Percentiles rank a stretch among this genome's conserved stretches.
phyloP scores from a whole-genome alignment of 2,113 vertebrate species.

The Cephalopholis sonnerati region DNA sequence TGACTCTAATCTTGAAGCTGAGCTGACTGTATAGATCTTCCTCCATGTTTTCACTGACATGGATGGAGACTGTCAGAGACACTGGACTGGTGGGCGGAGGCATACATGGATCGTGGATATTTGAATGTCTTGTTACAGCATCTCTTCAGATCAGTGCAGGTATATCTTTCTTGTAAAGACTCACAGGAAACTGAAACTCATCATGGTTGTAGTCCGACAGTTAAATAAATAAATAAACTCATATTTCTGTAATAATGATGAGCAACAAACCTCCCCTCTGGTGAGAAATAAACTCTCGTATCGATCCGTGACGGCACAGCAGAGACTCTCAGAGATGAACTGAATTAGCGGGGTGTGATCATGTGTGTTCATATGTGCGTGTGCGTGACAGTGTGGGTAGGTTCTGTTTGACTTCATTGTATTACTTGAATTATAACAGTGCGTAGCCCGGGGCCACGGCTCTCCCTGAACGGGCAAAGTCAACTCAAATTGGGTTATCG shows the following conservation, averaged over 20 bases:
- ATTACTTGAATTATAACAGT: slow-evolving; percentile 76
- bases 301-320: slow-evolving; percentile 18
- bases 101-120: no score
- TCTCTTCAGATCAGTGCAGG: no score
- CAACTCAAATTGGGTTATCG: slow-evolving; percentile 86
- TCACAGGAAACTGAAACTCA: no score
- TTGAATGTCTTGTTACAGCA: no score
- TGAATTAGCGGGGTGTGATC: slow-evolving; percentile 34
- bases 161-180: no score
- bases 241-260: background rate
- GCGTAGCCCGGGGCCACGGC: slow-evolving; percentile 71
- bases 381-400: slow-evolving; percentile 32
- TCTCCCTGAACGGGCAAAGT: slow-evolving; percentile 83
- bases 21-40: no score
- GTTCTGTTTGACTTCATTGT: slow-evolving; percentile 77
- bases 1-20: no score
- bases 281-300: background rate
- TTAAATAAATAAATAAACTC: no score
- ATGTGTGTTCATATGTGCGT: slow-evolving; percentile 32
- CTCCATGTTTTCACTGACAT: no score
- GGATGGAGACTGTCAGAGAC: no score
- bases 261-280: background rate
- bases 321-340: slow-evolving; percentile 9
- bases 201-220: no score
- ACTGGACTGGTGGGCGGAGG: no score